Percentiles rank a stretch among this genome's conserved stretches.
Evolutionary conservation across 2,888 invertebrate genomes (phyloP).

Genomic region (Panorpa germanica): DNA sequence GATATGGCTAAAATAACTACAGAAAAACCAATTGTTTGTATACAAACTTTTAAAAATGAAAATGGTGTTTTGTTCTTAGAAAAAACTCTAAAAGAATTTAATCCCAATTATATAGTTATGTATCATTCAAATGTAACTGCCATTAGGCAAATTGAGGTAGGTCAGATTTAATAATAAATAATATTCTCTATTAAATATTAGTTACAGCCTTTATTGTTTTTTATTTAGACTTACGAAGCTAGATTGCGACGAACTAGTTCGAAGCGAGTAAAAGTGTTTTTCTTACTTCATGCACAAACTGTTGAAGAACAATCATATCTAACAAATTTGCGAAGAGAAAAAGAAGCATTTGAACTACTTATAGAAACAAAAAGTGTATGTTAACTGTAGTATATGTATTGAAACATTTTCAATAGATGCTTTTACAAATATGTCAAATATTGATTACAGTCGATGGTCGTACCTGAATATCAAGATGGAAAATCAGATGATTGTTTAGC

Average conservation of each 20-base stretch:
- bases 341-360: slow-evolving; percentile 81
- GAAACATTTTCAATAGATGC: slow-evolving; percentile 3
- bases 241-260: slow-evolving; percentile 28
- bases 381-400: slow-evolving; percentile 5
- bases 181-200: not conserved
- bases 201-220: slow-evolving; percentile 7
- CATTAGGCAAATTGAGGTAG: slow-evolving; percentile 78
- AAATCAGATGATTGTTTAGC: slow-evolving; percentile 43
- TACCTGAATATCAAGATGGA: slow-evolving; percentile 77
- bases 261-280: slow-evolving; percentile 54
- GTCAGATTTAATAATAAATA: slow-evolving; percentile 10
- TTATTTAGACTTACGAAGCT: slow-evolving; percentile 47
- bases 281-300: slow-evolving; percentile 77
- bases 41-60: slow-evolving; percentile 60
- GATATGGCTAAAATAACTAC: slow-evolving; percentile 41
- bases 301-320: slow-evolving; percentile 95
- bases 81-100: slow-evolving; percentile 40
- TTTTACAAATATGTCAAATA: slow-evolving; percentile 3
- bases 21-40: slow-evolving; percentile 46
- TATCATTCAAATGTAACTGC: slow-evolving; percentile 79
- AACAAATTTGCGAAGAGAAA: slow-evolving; percentile 76
- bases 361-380: slow-evolving; percentile 83
- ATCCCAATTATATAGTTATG: slow-evolving; percentile 71
- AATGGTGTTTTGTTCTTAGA: slow-evolving; percentile 55
- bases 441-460: slow-evolving; percentile 52